These are phyloP conservation scores for Spodoptera litura DNA, from an alignment of 1,140 invertebrate species.

Conservation along the genomic window DNA sequence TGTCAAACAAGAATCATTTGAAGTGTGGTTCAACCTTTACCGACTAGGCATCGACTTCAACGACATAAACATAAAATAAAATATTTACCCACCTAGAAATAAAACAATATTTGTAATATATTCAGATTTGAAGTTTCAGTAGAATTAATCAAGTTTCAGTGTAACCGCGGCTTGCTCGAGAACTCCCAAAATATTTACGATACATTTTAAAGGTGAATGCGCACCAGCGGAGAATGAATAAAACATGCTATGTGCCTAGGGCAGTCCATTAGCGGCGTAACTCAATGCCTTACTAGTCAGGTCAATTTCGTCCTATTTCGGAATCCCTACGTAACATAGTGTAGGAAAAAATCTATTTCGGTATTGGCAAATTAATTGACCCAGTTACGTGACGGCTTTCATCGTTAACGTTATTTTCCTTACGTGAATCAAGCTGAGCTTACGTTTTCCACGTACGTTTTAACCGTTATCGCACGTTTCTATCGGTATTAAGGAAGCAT, in stretches of 20 bases:
- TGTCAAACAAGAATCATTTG: too few relatives aligned
- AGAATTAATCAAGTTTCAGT: background rate
- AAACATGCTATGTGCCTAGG: background rate
- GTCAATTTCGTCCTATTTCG: constrained; percentile 33
- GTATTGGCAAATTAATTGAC: constrained; percentile 36
- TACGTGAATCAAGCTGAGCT: constrained; percentile 7
- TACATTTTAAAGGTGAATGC: constrained; percentile 16
- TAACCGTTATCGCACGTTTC: background rate
- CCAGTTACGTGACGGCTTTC: constrained; percentile 26
- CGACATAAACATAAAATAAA: too few relatives aligned
- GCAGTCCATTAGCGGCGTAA: constrained; percentile 42
- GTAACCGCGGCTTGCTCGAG: background rate
- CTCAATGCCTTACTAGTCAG: constrained; percentile 16
- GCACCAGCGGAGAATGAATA: background rate
- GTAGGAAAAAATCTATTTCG: constrained; percentile 35
- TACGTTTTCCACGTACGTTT: background rate
- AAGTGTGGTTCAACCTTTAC: too few relatives aligned
- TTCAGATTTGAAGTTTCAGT: too few relatives aligned
- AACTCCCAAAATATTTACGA: background rate
- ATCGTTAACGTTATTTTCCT: constrained; percentile 8
- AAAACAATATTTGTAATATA: too few relatives aligned
- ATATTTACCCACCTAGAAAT: too few relatives aligned
- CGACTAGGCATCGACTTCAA: too few relatives aligned
- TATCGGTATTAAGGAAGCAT: background rate
- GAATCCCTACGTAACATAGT: background rate